phyloP scores from a whole-genome alignment of 2,888 invertebrate genomes.

The Psylliodes chrysocephalus region DNA sequence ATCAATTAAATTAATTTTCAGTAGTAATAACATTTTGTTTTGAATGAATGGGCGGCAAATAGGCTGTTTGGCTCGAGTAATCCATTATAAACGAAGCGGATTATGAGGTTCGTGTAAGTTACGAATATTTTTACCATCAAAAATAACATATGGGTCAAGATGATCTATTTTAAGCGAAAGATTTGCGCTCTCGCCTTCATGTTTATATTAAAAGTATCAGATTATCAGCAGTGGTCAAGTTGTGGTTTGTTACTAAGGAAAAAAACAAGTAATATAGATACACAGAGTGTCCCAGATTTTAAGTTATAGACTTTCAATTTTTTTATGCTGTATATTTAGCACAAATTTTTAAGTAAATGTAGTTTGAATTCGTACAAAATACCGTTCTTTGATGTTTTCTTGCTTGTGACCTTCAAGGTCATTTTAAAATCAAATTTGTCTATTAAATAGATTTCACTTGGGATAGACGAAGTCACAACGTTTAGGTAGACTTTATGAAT shows the following conservation, averaged over 20 bases:
- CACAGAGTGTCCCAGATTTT: too few relatives aligned
- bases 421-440: too few relatives aligned
- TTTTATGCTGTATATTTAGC: too few relatives aligned
- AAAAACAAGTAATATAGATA: neutral
- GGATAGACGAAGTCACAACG: too few relatives aligned
- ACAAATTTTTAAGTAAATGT: too few relatives aligned
- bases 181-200: neutral
- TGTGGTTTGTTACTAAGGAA: neutral
- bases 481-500: too few relatives aligned
- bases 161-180: neutral
- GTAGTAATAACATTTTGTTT: neutral
- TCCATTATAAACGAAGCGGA: neutral
- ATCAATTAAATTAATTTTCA: neutral
- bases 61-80: neutral
- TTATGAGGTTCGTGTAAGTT: neutral
- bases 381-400: too few relatives aligned
- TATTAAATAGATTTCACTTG: too few relatives aligned
- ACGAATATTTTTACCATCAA: neutral
- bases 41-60: neutral
- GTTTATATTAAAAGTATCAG: constrained; percentile 6
- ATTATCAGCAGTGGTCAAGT: neutral
- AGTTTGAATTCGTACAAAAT: too few relatives aligned
- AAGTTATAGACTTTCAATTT: too few relatives aligned
- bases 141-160: constrained; percentile 11
- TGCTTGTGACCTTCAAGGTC: too few relatives aligned